phyloP scores from a whole-genome alignment of 2,888 invertebrate genomes.

The Acanthosoma haemorrhoidale region DNA sequence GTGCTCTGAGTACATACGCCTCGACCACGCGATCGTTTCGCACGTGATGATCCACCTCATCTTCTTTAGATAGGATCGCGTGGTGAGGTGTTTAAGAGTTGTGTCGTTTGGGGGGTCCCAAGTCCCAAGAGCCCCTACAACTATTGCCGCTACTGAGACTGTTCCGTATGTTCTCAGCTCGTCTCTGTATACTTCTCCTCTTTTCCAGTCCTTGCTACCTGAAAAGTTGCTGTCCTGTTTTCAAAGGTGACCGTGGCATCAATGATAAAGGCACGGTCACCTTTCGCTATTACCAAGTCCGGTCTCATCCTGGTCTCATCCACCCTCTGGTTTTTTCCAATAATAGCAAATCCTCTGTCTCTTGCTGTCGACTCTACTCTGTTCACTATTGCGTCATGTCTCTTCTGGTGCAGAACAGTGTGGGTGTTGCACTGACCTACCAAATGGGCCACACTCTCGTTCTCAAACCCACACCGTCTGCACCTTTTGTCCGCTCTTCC shows the following conservation, averaged over 20 bases:
- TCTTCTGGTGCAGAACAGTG: not conserved
- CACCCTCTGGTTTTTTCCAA: not conserved
- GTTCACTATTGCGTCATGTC: slow-evolving; percentile 22
- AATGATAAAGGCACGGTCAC: not conserved
- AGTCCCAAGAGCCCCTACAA: not conserved
- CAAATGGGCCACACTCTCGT: slow-evolving; percentile 19
- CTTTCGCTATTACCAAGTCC: not conserved
- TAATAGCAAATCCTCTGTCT: not conserved
- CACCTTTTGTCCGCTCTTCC: not conserved
- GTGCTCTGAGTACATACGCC: slow-evolving; percentile 23
- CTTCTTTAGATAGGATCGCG: not conserved
- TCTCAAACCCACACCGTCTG: not conserved
- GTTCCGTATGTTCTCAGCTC: no score
- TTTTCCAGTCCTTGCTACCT: no score
- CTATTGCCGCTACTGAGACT: not conserved
- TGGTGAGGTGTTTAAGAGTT: not conserved
- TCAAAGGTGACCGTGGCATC: no score
- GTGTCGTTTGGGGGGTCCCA: not conserved
- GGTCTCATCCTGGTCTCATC: slow-evolving; percentile 15
- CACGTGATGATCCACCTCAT: no score
- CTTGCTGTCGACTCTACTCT: not conserved
- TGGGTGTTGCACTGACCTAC: slow-evolving; percentile 22
- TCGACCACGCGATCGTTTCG: slow-evolving; percentile 20
- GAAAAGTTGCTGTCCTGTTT: no score
- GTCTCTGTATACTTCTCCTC: no score